Evolutionary conservation across 1,140 invertebrate genomes (phyloP).

Genomic region (Danaus melanippus): DNA sequence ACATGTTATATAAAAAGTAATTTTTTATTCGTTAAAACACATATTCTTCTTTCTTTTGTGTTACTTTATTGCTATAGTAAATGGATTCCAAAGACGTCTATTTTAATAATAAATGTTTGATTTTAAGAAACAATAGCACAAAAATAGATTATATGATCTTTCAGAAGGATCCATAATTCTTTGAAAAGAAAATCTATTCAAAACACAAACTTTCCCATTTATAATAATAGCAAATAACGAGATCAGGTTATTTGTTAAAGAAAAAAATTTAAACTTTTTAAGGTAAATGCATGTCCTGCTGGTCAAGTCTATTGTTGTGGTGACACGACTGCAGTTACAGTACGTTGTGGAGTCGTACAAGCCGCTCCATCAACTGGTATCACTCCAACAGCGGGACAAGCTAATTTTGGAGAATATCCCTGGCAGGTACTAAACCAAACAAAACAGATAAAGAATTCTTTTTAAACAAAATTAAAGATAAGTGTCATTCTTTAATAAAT

Average conservation of each 20-base stretch:
- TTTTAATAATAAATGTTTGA: no score
- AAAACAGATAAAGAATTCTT: slow-evolving; percentile 1
- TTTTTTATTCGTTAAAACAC: no score
- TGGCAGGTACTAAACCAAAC: slow-evolving; percentile 57
- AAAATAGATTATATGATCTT: no score
- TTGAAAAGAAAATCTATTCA: no score
- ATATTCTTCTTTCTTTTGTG: no score
- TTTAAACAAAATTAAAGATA: neutral
- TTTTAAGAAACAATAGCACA: no score
- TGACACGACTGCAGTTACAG: slow-evolving; percentile 21
- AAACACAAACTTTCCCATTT: no score
- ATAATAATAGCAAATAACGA: slow-evolving; percentile 1
- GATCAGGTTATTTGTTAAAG: neutral
- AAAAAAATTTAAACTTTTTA: slow-evolving; percentile 8
- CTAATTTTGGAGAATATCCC: slow-evolving; percentile 73
- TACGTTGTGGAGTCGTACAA: slow-evolving; percentile 47
- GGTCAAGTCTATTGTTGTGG: slow-evolving; percentile 70
- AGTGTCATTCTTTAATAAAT: slow-evolving; percentile 6
- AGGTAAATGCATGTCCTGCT: slow-evolving; percentile 44
- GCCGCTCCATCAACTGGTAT: slow-evolving; percentile 42
- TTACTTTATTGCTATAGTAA: no score
- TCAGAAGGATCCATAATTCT: no score
- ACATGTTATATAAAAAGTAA: slow-evolving; percentile 9
- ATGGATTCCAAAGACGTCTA: no score
- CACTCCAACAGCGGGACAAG: slow-evolving; percentile 62